phyloP scores from a whole-genome alignment of 1,140 invertebrate genomes.

The Drosophila subpulchrella region DNA sequence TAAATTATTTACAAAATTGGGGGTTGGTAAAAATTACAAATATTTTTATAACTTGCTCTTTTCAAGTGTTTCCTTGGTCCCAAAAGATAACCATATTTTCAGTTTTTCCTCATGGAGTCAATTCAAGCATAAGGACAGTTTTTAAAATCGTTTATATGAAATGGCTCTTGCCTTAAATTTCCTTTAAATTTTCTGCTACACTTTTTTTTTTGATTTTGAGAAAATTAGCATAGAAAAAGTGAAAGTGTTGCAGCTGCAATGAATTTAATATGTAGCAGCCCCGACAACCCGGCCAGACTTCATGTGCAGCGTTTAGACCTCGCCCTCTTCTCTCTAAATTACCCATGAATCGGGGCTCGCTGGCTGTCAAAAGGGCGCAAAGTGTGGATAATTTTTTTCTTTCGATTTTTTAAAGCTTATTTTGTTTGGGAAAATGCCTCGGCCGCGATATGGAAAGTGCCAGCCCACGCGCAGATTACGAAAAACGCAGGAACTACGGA shows the following conservation, averaged over 20 bases:
- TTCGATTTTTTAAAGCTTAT: background rate
- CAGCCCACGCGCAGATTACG: slow-evolving; percentile 37
- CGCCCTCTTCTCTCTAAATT: slow-evolving; percentile 50
- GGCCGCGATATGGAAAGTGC: slow-evolving; percentile 38
- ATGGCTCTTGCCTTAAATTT: slow-evolving; percentile 21
- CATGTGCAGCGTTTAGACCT: slow-evolving; percentile 61
- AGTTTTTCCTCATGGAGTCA: no score
- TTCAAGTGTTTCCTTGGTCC: no score
- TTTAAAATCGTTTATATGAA: slow-evolving; percentile 19
- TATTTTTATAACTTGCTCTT: no score
- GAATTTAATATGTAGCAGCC: slow-evolving; percentile 70
- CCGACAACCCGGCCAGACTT: slow-evolving; percentile 12
- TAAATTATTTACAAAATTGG: background rate
- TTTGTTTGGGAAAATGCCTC: slow-evolving; percentile 39
- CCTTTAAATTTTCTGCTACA: slow-evolving; percentile 13
- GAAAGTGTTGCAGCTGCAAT: slow-evolving; percentile 75
- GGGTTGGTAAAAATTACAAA: background rate
- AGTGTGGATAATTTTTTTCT: slow-evolving; percentile 56
- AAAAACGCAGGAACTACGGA: background rate
- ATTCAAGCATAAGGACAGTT: background rate
- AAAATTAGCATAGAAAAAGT: slow-evolving; percentile 74
- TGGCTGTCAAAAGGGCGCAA: slow-evolving; percentile 65
- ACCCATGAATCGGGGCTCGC: slow-evolving; percentile 32
- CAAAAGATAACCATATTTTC: no score
- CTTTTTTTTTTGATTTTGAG: slow-evolving; percentile 9